Percentiles rank a stretch among this genome's conserved stretches.
Conservation (phyloP, 2,797 vertebrate species). For the Acrossocheilus fasciatus region DNA sequence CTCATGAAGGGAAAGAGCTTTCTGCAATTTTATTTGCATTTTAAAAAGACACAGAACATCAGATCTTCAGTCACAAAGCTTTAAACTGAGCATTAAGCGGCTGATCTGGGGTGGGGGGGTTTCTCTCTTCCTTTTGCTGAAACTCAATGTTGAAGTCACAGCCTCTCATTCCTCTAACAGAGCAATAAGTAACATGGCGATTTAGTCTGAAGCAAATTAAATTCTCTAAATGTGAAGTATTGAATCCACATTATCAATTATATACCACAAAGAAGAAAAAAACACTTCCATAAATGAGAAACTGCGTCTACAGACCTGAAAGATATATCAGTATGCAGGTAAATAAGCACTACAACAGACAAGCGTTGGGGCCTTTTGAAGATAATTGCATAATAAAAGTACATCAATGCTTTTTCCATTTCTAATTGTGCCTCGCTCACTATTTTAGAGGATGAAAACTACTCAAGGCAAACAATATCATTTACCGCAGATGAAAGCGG, state of each 20-base stretch:
- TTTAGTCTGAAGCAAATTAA: slow-evolving; percentile 21
- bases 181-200: slow-evolving; percentile 56
- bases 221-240: background rate
- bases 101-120: background rate
- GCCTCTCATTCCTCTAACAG: slow-evolving; percentile 28
- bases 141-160: slow-evolving; percentile 35
- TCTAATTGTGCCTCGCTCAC: background rate
- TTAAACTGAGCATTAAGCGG: background rate
- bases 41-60: background rate
- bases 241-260: background rate
- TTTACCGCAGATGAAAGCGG: slow-evolving; percentile 31
- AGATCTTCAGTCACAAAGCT: background rate
- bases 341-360: slow-evolving; percentile 10
- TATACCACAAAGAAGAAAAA: background rate
- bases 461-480: slow-evolving; percentile 9
- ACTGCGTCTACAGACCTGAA: background rate
- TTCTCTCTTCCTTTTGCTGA: slow-evolving; percentile 22
- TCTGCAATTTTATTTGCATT: slow-evolving; percentile 3
- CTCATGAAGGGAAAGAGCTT: slow-evolving; percentile 4
- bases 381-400: background rate
- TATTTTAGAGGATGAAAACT: background rate
- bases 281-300: background rate
- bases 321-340: background rate
- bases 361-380: background rate
- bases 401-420: slow-evolving; percentile 6